These are phyloP conservation scores for Drosophila kuntzei DNA, from an alignment of 2,888 invertebrate genomes.

Conservation along the genomic window DNA sequence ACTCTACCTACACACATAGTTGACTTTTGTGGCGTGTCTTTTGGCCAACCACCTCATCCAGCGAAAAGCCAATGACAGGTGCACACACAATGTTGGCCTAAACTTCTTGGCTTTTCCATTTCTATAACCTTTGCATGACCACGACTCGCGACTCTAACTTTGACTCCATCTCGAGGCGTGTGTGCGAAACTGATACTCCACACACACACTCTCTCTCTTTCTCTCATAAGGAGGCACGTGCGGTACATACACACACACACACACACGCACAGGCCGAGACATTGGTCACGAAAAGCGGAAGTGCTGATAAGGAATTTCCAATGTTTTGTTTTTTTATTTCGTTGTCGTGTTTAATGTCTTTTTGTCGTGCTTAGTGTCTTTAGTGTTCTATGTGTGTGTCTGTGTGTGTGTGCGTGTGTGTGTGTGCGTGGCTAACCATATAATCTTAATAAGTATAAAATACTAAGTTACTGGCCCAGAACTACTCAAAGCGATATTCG, in stretches of 20 bases:
- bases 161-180: slow-evolving; percentile 30
- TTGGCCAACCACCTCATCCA: slow-evolving; percentile 29
- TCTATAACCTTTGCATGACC: slow-evolving; percentile 80
- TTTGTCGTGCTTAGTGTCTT: slow-evolving; percentile 84
- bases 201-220: slow-evolving; percentile 24
- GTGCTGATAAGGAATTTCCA: slow-evolving; percentile 85
- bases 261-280: slow-evolving; percentile 64
- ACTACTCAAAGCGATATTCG: slow-evolving; percentile 47
- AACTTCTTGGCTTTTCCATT: slow-evolving; percentile 67
- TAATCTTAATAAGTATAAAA: slow-evolving; percentile 74
- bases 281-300: slow-evolving; percentile 86
- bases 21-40: slow-evolving; percentile 50
- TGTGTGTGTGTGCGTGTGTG: slow-evolving; percentile 52
- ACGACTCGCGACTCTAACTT: slow-evolving; percentile 18
- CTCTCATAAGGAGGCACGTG: slow-evolving; percentile 37
- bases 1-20: slow-evolving; percentile 5
- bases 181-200: slow-evolving; percentile 71
- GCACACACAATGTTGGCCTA: slow-evolving; percentile 41
- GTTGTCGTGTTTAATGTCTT: slow-evolving; percentile 85
- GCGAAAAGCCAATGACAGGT: slow-evolving; percentile 51
- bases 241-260: slow-evolving; percentile 36
- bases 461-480: slow-evolving; percentile 62
- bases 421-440: slow-evolving; percentile 56
- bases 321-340: slow-evolving; percentile 83
- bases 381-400: slow-evolving; percentile 54